phyloP scores from a whole-genome alignment of 2,113 vertebrate genomes.

The Corythornis vintsioides region DNA sequence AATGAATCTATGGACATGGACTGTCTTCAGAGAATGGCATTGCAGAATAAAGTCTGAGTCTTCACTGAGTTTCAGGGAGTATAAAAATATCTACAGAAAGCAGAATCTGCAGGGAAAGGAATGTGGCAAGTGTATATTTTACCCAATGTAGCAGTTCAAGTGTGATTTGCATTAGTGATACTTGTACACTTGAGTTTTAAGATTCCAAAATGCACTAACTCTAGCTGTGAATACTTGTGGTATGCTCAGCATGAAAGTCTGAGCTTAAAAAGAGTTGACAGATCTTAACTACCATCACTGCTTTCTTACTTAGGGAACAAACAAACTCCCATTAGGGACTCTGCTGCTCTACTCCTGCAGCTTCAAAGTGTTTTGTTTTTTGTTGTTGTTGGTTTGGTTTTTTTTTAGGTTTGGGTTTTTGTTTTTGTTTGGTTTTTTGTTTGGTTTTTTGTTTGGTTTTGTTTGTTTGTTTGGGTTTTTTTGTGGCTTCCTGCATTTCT shows the following conservation, averaged over 20 bases:
- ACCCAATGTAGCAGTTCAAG: rapidly evolving
- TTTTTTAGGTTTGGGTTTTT: too few species aligned
- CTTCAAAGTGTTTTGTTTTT: not conserved
- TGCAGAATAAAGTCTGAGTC: not conserved
- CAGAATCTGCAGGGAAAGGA: too few species aligned
- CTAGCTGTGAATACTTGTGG: not conserved
- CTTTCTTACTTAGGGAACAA: not conserved
- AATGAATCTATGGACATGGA: not conserved
- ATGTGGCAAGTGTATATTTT: rapidly evolving
- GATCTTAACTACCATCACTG: not conserved
- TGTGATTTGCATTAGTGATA: not conserved
- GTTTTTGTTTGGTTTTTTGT: too few species aligned
- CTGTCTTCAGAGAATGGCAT: not conserved
- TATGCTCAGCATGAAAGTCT: not conserved
- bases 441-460: too few species aligned
- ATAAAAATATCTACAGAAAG: not conserved
- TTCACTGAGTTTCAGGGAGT: not conserved
- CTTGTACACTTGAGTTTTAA: not conserved
- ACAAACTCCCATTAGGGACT: not conserved
- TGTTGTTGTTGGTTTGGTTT: too few species aligned
- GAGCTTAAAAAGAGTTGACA: not conserved
- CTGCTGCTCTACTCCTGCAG: not conserved
- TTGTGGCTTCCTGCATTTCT: not conserved
- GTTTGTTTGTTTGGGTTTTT: too few species aligned
- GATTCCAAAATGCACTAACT: not conserved